Base-by-base conservation (phyloP, 2,797 vertebrate species). In the Gymnothorax reevesii region DNA sequence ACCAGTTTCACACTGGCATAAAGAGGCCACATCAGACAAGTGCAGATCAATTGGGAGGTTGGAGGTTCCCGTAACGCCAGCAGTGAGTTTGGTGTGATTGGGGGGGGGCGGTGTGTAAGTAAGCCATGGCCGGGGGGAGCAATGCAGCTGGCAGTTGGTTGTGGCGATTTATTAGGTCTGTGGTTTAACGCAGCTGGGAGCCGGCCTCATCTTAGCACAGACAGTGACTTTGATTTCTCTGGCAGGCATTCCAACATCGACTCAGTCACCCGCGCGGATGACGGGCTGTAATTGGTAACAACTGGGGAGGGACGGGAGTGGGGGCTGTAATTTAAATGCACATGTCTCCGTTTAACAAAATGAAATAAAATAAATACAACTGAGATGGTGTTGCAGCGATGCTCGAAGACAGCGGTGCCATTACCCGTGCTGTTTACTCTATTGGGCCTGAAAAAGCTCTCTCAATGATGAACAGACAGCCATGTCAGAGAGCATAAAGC, bases 241-340 rank as follows among this genome's bases (percentile, higher is more conserved):
- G 71, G n/a, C 73, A 84, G 27, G 42, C 52, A 15, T 52, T 64
- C 27, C 22, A 33, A 66, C 27, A 20, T 22, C n/a, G 33, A 60
- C 33, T 20, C 83, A 49, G 83, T 54, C 83, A 66, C 33, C 27
- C 8, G 59, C 42, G 5, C 59, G 25, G 60, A 60, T 55, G 60
- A 83, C 59, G 71, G 52, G 60, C 62, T 7, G 79, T 86, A 82
- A 83, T 86, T 86, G 79, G 79, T 57, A 69, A 77, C 79, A 86
- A 86, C 79, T 83, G 62, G 15, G 55, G 22, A 17, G 62, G 4
- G 62, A 57, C 1, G 83, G 57, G 27, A 10, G 60, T 25, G 82
- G 83, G 59, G 27, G 60, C 57, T 13, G 7, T 13, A 15, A 9
- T 22, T 80, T 55, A 7, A 80, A 54, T 3, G 77, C 77, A 80